Conservation (phyloP, 2,797 vertebrate genomes). For the Clarias pachynema region DNA sequence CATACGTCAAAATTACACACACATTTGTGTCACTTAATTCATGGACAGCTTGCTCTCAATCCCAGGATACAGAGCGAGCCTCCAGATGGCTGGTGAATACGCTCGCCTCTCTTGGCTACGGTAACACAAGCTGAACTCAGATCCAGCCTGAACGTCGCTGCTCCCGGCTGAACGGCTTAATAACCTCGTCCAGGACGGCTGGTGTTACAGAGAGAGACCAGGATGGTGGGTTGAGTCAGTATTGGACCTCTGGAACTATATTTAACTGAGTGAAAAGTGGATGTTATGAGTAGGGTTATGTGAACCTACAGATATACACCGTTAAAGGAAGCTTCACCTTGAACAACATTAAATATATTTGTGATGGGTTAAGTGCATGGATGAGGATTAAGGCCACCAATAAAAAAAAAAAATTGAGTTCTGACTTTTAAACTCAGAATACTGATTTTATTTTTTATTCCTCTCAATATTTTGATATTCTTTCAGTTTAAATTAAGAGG, state of each 20-base stretch:
- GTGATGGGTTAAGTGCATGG: not conserved
- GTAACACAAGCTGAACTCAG: conserved; percentile 60
- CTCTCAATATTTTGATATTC: no score
- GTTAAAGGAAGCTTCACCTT: not conserved
- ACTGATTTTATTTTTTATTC: no score
- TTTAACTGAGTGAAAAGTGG: conserved; percentile 24
- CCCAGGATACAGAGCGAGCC: conserved; percentile 72
- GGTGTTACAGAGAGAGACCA: conserved; percentile 10
- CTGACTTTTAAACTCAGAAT: no score
- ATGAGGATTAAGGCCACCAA: no score
- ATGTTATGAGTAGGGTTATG: not conserved
- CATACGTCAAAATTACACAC: conserved; percentile 43
- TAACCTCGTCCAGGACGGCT: conserved; percentile 21
- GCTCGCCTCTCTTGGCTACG: conserved; percentile 56
- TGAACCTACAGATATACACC: not conserved
- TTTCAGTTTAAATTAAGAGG: no score
- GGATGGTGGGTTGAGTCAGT: conserved; percentile 1
- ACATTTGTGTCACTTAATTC: conserved; percentile 71
- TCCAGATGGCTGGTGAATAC: conserved; percentile 80
- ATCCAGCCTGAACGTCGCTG: conserved; percentile 62
- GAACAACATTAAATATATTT: not conserved
- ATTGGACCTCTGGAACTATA: not conserved
- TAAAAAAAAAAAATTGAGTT: no score
- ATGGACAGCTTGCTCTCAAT: conserved; percentile 78
- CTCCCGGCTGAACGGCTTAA: conserved; percentile 64